Base-by-base conservation (phyloP, 2,113 vertebrate genomes). In the Ploceus nigricollis region DNA sequence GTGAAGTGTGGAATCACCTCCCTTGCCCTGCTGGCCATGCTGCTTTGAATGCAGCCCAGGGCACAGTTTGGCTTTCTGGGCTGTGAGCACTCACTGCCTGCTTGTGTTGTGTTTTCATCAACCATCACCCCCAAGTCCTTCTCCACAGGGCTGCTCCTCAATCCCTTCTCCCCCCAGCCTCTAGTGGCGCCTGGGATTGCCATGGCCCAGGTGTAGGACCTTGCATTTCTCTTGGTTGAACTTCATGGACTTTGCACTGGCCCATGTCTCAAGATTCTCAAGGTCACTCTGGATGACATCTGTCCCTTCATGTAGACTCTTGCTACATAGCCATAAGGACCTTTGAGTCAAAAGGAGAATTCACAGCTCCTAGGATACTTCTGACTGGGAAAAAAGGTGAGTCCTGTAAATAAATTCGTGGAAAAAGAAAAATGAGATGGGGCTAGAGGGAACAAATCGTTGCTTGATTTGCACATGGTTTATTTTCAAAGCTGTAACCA, bases 21-120 rank as follows among this genome's bases (percentile, higher is more conserved):
- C 22, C 17, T 76, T 0, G 0, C 21, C 51, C 45, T 51, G 37
- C 72, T 77, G 45, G 72, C 27, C 53, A 15, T 0, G 0, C 72
- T 68, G 25, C 63, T 77, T 11, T 68, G 17, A 10, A 23, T 68
- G 53, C 53, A 77, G 72, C 17, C 37, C 63, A 22, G 63, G 27
- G 17, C 35, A 51, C 27, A 10, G 6, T 1, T 1, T 50, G 53
- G 22, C 27, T 68, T 51, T 50, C 20, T 44, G 25, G 9, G 30
- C 60, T 85, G 21, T 44, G 45, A 37, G 27, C 37, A 5, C 22
- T 18, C 45, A 37, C 33, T 0, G 0, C 12, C 0, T 0, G 11
- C 27, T 44, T 16, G 10, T 18, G 9, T 6, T 7, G 10, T 12
- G 11, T 6, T 57, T 35, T 57, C 56, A 35, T 57, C 56, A 57